A percentile compares a stretch with the other conserved stretches of the same genome.
phyloP scores from a whole-genome alignment of 2,113 vertebrate genomes.

The Australoheros scitulus region DNA sequence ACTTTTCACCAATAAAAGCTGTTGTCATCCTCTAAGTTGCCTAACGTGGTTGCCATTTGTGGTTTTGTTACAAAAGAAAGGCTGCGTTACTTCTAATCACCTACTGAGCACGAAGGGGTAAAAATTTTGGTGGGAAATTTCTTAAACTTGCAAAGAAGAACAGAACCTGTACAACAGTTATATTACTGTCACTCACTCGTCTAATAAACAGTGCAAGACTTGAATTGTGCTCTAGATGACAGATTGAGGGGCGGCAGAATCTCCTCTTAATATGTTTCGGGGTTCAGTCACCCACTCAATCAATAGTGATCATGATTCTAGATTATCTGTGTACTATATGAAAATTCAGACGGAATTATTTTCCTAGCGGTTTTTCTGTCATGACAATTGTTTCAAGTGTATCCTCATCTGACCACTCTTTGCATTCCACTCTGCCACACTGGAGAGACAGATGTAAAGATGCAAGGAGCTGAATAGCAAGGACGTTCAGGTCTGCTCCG shows the following conservation, averaged over 20 bases:
- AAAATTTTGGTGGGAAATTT: neutral
- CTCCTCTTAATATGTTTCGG: neutral
- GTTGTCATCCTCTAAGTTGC: conserved; percentile 48
- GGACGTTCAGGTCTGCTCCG: conserved; percentile 70
- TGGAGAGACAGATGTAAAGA: conserved; percentile 70
- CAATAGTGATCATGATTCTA: neutral
- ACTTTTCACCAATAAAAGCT: conserved; percentile 41
- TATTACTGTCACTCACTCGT: neutral
- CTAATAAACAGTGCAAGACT: neutral
- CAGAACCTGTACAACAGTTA: neutral
- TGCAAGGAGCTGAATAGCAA: conserved; percentile 69
- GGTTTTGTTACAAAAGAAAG: conserved; percentile 43
- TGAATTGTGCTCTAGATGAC: conserved; percentile 35
- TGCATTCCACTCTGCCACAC: conserved; percentile 52
- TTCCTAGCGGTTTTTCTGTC: conserved; percentile 37
- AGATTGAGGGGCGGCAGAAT: neutral
- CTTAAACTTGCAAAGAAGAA: neutral
- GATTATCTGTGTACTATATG: neutral
- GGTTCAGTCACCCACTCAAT: neutral
- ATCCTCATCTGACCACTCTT: conserved; percentile 64
- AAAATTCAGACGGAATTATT: conserved; percentile 14
- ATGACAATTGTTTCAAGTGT: conserved; percentile 57
- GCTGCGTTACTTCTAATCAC: neutral
- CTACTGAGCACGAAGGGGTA: neutral
- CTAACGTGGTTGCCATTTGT: conserved; percentile 41